A percentile compares a stretch with the other conserved stretches of the same genome.
Conservation (phyloP, 2,113 vertebrate genomes). For the Gobiocypris rarus region DNA sequence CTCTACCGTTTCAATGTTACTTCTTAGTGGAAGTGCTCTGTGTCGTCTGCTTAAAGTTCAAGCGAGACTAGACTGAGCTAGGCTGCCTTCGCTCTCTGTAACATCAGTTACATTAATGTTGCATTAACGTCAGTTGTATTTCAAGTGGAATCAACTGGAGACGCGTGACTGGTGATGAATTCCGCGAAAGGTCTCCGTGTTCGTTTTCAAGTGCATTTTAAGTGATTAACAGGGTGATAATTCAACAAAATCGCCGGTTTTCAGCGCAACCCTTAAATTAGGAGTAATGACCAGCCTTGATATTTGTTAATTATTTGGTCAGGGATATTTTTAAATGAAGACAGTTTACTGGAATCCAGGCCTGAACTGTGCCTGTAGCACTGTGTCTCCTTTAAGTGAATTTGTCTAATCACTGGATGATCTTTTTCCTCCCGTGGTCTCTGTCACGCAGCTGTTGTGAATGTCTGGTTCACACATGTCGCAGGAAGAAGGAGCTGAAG, state of each 20-base stretch:
- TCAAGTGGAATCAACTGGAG: slow-evolving; percentile 27
- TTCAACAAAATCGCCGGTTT: slow-evolving; percentile 10
- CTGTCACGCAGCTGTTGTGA: slow-evolving; percentile 86
- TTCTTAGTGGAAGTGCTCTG: background rate
- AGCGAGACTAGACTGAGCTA: slow-evolving; percentile 4
- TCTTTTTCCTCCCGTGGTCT: slow-evolving; percentile 45
- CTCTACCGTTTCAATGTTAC: background rate
- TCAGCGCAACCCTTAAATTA: slow-evolving; percentile 11
- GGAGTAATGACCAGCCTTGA: background rate
- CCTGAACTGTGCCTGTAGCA: slow-evolving; percentile 21
- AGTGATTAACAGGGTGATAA: slow-evolving; percentile 13
- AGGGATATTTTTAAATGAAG: slow-evolving; percentile 18
- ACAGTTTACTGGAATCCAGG: slow-evolving; percentile 1
- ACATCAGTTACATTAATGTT: slow-evolving; percentile 8
- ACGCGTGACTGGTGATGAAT: background rate
- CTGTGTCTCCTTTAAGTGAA: background rate
- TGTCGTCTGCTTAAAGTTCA: background rate
- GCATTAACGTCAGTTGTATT: slow-evolving; percentile 13
- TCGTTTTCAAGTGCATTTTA: slow-evolving; percentile 21
- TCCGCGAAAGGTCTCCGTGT: background rate
- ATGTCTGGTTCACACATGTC: slow-evolving; percentile 84
- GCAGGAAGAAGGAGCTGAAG: slow-evolving; percentile 90
- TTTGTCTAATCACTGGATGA: slow-evolving; percentile 44
- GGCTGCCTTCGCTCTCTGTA: background rate
- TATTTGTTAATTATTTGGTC: slow-evolving; percentile 17